Evolutionary conservation across 2,888 invertebrate genomes (phyloP).

Genomic region (Adelphocoris suturalis): DNA sequence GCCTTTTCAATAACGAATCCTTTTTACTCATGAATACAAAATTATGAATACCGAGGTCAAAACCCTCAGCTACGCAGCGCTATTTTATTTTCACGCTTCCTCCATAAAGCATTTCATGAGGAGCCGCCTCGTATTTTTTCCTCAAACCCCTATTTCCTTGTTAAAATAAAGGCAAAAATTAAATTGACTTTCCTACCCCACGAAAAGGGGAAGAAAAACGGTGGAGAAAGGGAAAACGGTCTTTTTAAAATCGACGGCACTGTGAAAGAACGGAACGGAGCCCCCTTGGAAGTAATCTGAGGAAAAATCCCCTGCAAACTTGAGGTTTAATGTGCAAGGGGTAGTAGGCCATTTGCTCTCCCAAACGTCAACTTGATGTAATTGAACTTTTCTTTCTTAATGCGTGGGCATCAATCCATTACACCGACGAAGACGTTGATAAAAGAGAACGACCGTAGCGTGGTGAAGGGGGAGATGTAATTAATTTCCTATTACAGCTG

Average conservation of each 20-base stretch:
- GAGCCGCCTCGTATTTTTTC: neutral
- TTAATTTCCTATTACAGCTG: slow-evolving; percentile 23
- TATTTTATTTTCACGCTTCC: neutral
- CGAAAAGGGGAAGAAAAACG: no score
- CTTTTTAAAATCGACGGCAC: neutral
- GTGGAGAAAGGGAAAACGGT: neutral
- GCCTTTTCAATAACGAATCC: no score
- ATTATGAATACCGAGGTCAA: no score
- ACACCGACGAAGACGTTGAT: slow-evolving; percentile 28
- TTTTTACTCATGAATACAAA: no score
- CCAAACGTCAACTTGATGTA: slow-evolving; percentile 39
- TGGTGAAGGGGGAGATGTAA: neutral
- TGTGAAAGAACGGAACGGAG: neutral
- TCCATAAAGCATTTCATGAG: neutral
- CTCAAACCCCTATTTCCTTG: neutral
- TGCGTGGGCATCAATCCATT: slow-evolving; percentile 29
- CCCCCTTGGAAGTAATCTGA: neutral
- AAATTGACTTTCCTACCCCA: neutral
- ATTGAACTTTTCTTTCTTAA: slow-evolving; percentile 32
- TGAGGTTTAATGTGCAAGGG: neutral
- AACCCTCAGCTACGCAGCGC: neutral
- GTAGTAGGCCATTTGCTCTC: neutral
- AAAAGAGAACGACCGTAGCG: neutral
- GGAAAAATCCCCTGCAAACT: neutral
- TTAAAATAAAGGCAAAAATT: neutral